Percentiles rank a stretch among this genome's conserved stretches.
phyloP scores from a whole-genome alignment of 2,888 invertebrate genomes.

The Laspeyria flexula region DNA sequence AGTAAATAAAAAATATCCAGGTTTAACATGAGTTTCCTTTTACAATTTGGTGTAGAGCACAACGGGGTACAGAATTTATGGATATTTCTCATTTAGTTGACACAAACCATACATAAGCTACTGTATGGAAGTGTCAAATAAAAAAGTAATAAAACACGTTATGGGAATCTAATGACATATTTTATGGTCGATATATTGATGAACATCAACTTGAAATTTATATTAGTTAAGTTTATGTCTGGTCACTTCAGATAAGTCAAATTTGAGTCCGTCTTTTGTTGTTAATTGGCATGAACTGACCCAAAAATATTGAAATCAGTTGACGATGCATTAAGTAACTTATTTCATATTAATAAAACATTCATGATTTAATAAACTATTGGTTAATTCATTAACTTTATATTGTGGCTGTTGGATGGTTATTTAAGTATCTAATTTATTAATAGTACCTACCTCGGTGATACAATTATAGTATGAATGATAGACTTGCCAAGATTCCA shows the following conservation, averaged over 20 bases:
- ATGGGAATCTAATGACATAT: background rate
- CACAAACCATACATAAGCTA: background rate
- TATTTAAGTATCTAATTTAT: too few relatives aligned
- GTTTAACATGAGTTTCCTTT: conserved; percentile 5
- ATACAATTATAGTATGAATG: too few relatives aligned
- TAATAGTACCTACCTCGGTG: too few relatives aligned
- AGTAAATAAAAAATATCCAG: background rate
- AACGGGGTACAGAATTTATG: background rate
- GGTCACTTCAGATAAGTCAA: background rate
- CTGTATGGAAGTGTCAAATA: background rate
- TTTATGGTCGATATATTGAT: background rate
- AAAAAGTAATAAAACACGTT: background rate
- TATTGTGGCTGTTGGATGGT: too few relatives aligned
- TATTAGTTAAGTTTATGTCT: background rate
- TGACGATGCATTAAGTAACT: background rate
- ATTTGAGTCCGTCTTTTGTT: background rate
- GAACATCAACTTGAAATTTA: background rate
- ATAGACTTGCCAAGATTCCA: too few relatives aligned
- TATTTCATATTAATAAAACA: too few relatives aligned
- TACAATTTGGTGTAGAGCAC: background rate
- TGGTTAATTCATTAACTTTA: too few relatives aligned
- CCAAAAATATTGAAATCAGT: background rate
- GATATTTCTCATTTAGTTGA: conserved; percentile 2
- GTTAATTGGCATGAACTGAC: background rate
- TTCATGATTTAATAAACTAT: too few relatives aligned